A percentile compares a stretch with the other conserved stretches of the same genome.
These are phyloP conservation scores for Apoda limacodes DNA, from an alignment of 2,888 invertebrate species.

Conservation along the genomic window DNA sequence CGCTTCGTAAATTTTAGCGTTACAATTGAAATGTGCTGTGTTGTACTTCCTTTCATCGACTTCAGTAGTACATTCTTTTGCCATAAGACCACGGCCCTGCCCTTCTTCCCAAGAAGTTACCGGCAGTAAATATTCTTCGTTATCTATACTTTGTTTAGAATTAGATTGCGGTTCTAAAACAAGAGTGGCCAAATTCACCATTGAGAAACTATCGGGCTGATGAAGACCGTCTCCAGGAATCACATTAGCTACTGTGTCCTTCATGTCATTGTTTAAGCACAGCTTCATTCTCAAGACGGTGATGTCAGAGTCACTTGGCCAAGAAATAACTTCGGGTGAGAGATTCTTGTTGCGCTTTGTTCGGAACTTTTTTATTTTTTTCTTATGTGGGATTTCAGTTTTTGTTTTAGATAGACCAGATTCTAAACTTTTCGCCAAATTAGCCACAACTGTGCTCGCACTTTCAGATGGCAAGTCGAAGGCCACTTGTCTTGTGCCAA, in stretches of 20 bases:
- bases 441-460: constrained; percentile 32
- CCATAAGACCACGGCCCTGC: constrained; percentile 21
- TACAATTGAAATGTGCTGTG: not conserved
- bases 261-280: constrained; percentile 39
- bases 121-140: constrained; percentile 66
- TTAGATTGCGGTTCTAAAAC: constrained; percentile 47
- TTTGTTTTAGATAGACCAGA: constrained; percentile 37
- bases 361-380: constrained; percentile 30
- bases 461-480: constrained; percentile 40
- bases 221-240: constrained; percentile 69
- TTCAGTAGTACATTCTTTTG: constrained; percentile 23
- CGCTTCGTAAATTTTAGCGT: constrained; percentile 17
- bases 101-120: constrained; percentile 68
- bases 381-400: constrained; percentile 20
- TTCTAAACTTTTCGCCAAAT: constrained; percentile 38
- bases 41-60: not conserved
- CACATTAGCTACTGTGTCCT: constrained; percentile 51
- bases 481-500: constrained; percentile 40
- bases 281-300: constrained; percentile 67
- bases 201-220: constrained; percentile 66
- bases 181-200: constrained; percentile 70
- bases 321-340: constrained; percentile 45
- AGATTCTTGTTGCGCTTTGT: constrained; percentile 33
- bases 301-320: constrained; percentile 72
- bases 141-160: constrained; percentile 42